Evolutionary conservation across 2,888 invertebrate species (phyloP), one percentile per base, ranked within the genome.

Genomic region (Cetonia aurata): DNA sequence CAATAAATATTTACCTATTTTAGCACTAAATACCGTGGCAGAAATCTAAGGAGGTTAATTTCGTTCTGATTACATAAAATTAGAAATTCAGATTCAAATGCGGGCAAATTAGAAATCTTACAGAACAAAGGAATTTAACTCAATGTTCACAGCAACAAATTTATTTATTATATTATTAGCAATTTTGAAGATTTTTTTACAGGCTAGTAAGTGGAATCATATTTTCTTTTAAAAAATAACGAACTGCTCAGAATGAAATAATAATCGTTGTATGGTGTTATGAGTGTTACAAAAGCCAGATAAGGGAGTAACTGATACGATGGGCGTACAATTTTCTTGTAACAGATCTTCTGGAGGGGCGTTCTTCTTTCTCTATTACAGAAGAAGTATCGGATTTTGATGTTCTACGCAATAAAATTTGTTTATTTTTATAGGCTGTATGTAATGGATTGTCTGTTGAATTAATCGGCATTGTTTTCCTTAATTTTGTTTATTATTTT

Each of bases 41-140:
- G 76, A 75, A 75, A 77, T 77, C 75, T 79, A 80, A 80, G 79
- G 79, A 79, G 80, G 80, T 80, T 80, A 80, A 80, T 80, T 80
- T 76, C 76, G 75, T 80, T 80, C 80, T 76, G 80, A 81, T 81
- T 79, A 79, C 79, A 78, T 77, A 75, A 79, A 80, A 81, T 80
- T 80, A 80, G 79, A 80, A 80, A 80, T 80, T 80, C 76, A 79
- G 80, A 80, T 68, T 46, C 55, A 42, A 19, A 74, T 75, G 75
- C 75, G 73, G 75, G 74, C 57, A 53, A 69, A 66, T 12, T 73
- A 73, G 72, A 75, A 74, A 74, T 75, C 75, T 75, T 74, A 73
- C 42, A 31, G 56, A 53, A 57, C 60, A 59, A 55, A 72, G 62
- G 67, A 66, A 71, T 56, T 12, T 4, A 6, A 15, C 33, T 33